phyloP scores from a whole-genome alignment of 2,888 invertebrate genomes.

The Cheilosia vulpina region DNA sequence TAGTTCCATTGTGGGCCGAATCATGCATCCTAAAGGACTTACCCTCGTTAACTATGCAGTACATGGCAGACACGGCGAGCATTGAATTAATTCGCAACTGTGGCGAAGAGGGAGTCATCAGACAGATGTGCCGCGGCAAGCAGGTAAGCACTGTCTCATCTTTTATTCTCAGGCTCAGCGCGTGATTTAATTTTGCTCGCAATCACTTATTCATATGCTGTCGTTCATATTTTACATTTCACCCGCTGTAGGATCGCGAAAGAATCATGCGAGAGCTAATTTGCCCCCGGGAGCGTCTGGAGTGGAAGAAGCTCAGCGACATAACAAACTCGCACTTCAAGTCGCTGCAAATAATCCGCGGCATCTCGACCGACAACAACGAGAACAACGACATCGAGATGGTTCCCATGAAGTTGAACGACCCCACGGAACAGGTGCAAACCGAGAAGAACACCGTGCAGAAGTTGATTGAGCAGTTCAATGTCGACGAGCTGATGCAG shows the following conservation, averaged over 20 bases:
- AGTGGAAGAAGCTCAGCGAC: conserved; percentile 81
- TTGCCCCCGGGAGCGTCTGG: conserved; percentile 81
- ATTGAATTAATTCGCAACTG: conserved; percentile 91
- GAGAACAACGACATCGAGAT: conserved; percentile 83
- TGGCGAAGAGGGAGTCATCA: conserved; percentile 89
- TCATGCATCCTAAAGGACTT: conserved; percentile 89
- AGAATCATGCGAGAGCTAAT: conserved; percentile 79
- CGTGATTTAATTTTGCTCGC: conserved; percentile 7
- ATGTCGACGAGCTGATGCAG: conserved; percentile 82
- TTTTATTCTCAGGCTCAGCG: conserved; percentile 12
- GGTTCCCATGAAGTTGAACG: conserved; percentile 76
- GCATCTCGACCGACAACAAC: conserved; percentile 82
- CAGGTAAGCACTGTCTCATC: conserved; percentile 84
- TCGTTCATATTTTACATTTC: conserved; percentile 14
- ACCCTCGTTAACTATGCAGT: conserved; percentile 89
- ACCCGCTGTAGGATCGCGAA: conserved; percentile 79
- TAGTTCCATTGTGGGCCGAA: conserved; percentile 91
- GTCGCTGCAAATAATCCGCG: conserved; percentile 82
- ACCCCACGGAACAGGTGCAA: conserved; percentile 77
- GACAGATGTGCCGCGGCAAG: conserved; percentile 90
- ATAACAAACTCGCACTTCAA: conserved; percentile 82
- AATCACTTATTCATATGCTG: conserved; percentile 29
- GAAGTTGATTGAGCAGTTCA: conserved; percentile 80
- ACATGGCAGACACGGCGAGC: conserved; percentile 90
- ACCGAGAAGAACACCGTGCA: conserved; percentile 79